These are phyloP conservation scores for Protonibea diacanthus DNA, from an alignment of 2,797 vertebrate species.

Conservation along the genomic window DNA sequence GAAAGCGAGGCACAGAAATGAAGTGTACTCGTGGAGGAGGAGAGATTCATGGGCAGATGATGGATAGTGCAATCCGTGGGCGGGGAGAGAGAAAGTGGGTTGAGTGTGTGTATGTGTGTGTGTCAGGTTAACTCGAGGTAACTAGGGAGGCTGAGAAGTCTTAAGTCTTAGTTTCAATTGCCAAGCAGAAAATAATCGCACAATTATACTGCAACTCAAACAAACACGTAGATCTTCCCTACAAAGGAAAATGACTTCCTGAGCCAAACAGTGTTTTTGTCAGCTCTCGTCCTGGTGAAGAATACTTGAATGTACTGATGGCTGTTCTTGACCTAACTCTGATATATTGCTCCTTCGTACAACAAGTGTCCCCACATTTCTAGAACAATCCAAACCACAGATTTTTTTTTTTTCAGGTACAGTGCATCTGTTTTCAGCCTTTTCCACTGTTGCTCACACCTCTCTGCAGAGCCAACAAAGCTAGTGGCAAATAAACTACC, in stretches of 20 bases:
- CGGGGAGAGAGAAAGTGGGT: constrained; percentile 41
- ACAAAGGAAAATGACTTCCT: neutral
- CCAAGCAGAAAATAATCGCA: constrained; percentile 1
- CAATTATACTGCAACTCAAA: neutral
- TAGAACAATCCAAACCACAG: constrained; percentile 10
- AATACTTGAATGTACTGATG: constrained; percentile 14
- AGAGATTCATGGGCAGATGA: constrained; percentile 69
- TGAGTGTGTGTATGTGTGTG: constrained; percentile 15
- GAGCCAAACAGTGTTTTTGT: constrained; percentile 13
- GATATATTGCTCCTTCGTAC: constrained; percentile 29
- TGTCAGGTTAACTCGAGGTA: constrained; percentile 21
- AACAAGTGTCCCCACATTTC: neutral
- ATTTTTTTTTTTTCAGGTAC: constrained; percentile 34
- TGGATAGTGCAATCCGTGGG: constrained; percentile 64
- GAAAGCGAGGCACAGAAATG: constrained; percentile 65
- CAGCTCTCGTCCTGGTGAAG: constrained; percentile 47
- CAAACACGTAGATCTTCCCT: neutral
- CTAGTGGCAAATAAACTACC: constrained; percentile 58
- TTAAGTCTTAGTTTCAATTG: constrained; percentile 23
- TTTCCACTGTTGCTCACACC: neutral
- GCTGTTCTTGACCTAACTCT: constrained; percentile 39
- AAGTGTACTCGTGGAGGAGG: constrained; percentile 59
- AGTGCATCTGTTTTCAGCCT: constrained; percentile 5
- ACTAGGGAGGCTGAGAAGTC: constrained; percentile 7
- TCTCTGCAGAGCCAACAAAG: constrained; percentile 17